phyloP scores from a whole-genome alignment of 1,140 invertebrate genomes.

The Drosophila nannoptera region DNA sequence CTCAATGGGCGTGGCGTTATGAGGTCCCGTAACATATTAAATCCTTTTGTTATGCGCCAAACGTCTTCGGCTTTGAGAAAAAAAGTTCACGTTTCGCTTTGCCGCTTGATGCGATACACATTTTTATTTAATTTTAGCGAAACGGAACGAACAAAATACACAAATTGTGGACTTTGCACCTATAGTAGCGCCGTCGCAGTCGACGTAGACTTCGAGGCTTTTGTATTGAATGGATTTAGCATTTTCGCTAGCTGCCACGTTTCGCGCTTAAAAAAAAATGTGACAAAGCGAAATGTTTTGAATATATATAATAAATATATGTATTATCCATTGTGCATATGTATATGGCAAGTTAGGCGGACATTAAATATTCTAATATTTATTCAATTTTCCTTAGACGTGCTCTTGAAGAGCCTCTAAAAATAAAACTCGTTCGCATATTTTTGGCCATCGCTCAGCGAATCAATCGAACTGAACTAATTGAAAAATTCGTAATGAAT shows the following conservation, averaged over 20 bases:
- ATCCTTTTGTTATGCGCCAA: slow-evolving; percentile 42
- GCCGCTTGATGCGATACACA: slow-evolving; percentile 44
- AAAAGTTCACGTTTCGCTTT: slow-evolving; percentile 63
- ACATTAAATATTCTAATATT: not conserved
- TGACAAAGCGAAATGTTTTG: slow-evolving; percentile 19
- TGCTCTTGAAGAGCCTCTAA: not conserved
- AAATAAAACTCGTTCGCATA: not conserved
- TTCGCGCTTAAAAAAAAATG: slow-evolving; percentile 47
- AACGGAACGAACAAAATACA: slow-evolving; percentile 55
- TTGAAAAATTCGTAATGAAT: not conserved
- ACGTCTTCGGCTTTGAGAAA: slow-evolving; percentile 45
- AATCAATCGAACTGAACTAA: not conserved
- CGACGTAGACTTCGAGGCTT: slow-evolving; percentile 18
- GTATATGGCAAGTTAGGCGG: not conserved
- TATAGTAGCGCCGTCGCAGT: slow-evolving; percentile 25
- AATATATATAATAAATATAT: slow-evolving; percentile 18
- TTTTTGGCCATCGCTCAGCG: not conserved
- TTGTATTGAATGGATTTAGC: slow-evolving; percentile 62
- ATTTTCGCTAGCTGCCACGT: slow-evolving; percentile 64
- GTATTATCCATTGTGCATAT: not conserved
- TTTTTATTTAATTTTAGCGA: slow-evolving; percentile 74
- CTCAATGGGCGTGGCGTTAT: slow-evolving; percentile 3
- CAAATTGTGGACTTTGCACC: slow-evolving; percentile 68
- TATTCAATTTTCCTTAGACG: slow-evolving; percentile 1
- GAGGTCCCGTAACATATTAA: slow-evolving; percentile 20